Percentiles rank a stretch among this genome's conserved stretches.
Evolutionary conservation across 1,140 invertebrate species (phyloP).

Genomic region (Formica selysi): DNA sequence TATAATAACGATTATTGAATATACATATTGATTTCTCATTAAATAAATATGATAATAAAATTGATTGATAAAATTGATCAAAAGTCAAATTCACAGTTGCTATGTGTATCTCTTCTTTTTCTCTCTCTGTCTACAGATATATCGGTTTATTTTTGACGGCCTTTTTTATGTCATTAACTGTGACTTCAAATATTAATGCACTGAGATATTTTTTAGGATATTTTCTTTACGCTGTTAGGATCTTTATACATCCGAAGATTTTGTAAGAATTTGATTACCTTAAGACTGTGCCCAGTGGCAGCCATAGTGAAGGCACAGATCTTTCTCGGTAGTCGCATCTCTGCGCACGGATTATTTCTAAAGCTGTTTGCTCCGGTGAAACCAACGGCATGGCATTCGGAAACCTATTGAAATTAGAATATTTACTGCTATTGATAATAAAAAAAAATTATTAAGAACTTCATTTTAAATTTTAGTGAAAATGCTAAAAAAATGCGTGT

Average conservation of each 20-base stretch:
- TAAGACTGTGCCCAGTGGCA: slow-evolving; percentile 77
- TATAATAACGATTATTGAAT: background rate
- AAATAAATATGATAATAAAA: too few relatives aligned
- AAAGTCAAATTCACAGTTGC: too few relatives aligned
- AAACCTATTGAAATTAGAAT: slow-evolving; percentile 85
- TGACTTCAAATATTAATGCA: background rate
- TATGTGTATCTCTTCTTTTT: too few relatives aligned
- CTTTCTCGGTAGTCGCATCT: slow-evolving; percentile 87
- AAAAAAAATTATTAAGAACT: background rate
- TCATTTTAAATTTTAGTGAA: background rate
- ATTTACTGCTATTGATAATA: background rate
- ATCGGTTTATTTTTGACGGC: background rate
- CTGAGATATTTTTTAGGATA: background rate
- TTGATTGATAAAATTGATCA: too few relatives aligned
- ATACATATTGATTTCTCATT: background rate
- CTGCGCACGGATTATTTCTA: slow-evolving; percentile 89
- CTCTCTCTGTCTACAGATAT: too few relatives aligned
- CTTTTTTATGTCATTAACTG: background rate
- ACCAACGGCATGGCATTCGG: slow-evolving; percentile 89
- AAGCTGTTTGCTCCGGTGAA: slow-evolving; percentile 88
- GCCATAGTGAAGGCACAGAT: slow-evolving; percentile 86
- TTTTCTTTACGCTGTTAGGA: background rate
- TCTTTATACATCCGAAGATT: background rate
- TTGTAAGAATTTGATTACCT: slow-evolving; percentile 76
- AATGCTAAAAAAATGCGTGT: background rate